Conservation (phyloP, 1,140 invertebrate genomes). For the Aphaenogaster rudis region DNA sequence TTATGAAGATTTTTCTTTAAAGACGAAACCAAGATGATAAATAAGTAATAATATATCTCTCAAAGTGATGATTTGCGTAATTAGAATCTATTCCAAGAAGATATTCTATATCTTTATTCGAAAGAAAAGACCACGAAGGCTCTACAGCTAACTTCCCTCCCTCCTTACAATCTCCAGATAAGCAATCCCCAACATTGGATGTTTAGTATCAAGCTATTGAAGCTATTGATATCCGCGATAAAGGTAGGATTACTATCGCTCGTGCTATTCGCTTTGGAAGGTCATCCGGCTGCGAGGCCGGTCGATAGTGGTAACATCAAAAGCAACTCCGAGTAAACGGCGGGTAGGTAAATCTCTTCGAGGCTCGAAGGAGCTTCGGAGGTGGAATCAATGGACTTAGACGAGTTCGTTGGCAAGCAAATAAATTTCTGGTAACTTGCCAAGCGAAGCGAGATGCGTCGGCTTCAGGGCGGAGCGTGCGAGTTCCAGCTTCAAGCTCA, state of each 20-base stretch:
- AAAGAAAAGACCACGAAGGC: not conserved
- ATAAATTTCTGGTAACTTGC: constrained; percentile 77
- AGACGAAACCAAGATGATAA: not conserved
- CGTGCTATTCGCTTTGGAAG: constrained; percentile 60
- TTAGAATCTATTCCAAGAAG: not conserved
- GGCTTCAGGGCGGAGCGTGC: constrained; percentile 21
- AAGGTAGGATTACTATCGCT: constrained; percentile 44
- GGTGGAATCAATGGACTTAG: constrained; percentile 71
- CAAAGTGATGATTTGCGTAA: not conserved
- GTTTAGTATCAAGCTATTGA: constrained; percentile 25
- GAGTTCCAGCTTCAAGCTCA: constrained; percentile 22
- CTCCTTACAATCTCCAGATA: not conserved
- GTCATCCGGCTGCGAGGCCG: constrained; percentile 46
- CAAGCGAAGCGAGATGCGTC: constrained; percentile 59
- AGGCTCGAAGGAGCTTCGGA: constrained; percentile 55
- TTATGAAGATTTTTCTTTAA: not conserved
- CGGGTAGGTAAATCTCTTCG: constrained; percentile 71
- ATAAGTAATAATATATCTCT: not conserved
- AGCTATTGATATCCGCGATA: constrained; percentile 53
- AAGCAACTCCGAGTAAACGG: constrained; percentile 63
- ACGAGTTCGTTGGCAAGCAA: constrained; percentile 72
- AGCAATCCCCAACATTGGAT: constrained; percentile 12
- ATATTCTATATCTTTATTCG: not conserved
- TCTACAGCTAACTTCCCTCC: not conserved
- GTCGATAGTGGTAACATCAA: constrained; percentile 69